Percentiles rank a stretch among this genome's conserved stretches.
phyloP scores from a whole-genome alignment of 1,140 invertebrate species.

The Magallana gigas region DNA sequence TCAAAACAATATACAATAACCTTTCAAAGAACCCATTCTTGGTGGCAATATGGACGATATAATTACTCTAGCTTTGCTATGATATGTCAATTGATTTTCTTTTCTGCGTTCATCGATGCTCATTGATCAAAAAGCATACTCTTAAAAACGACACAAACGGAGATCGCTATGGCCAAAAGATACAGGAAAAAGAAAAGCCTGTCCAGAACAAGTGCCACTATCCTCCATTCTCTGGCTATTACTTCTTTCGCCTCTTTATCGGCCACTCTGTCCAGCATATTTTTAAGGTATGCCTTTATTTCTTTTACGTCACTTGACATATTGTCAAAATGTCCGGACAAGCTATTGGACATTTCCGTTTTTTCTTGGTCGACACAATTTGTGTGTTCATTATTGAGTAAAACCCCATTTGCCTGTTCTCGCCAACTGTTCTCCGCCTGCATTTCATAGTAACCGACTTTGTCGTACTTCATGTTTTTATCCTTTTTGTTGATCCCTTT shows the following conservation, averaged over 20 bases:
- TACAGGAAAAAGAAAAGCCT: slow-evolving; percentile 78
- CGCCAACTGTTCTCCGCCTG: slow-evolving; percentile 66
- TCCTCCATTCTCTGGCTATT: slow-evolving; percentile 75
- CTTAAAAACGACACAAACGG: slow-evolving; percentile 49
- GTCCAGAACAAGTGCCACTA: slow-evolving; percentile 78
- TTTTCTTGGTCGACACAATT: slow-evolving; percentile 48
- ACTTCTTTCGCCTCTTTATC: slow-evolving; percentile 66
- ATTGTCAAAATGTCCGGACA: slow-evolving; percentile 21
- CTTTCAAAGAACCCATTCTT: no score
- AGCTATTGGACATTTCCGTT: slow-evolving; percentile 9
- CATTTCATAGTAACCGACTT: slow-evolving; percentile 68
- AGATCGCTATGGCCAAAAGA: slow-evolving; percentile 67
- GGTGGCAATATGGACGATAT: no score
- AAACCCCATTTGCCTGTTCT: slow-evolving; percentile 44
- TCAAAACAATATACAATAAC: no score
- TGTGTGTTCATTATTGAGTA: slow-evolving; percentile 40
- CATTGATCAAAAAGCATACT: slow-evolving; percentile 39
- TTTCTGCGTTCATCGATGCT: background rate
- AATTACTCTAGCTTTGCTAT: no score
- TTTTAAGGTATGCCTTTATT: slow-evolving; percentile 68
- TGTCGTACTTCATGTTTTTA: slow-evolving; percentile 67
- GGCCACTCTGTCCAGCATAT: slow-evolving; percentile 60
- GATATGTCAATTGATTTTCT: background rate
- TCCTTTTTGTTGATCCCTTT: slow-evolving; percentile 54
- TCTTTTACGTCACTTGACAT: slow-evolving; percentile 68